A percentile compares a stretch with the other conserved stretches of the same genome.
These are phyloP conservation scores for Polylopha cassiicola DNA, from an alignment of 2,888 invertebrate genomes.

Conservation along the genomic window DNA sequence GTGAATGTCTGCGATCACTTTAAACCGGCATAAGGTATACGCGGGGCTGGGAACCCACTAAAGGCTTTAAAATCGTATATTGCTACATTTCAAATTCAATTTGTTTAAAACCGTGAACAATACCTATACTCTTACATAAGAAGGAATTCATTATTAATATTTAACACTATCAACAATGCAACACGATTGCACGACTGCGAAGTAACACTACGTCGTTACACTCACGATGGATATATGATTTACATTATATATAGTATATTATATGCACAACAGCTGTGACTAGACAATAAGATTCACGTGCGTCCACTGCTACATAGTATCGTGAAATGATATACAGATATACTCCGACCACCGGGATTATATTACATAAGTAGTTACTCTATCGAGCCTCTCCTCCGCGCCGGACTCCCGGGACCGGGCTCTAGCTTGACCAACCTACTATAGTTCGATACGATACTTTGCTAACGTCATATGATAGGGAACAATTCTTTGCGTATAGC, in stretches of 20 bases:
- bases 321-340: not conserved
- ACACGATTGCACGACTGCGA: constrained; percentile 25
- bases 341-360: no score
- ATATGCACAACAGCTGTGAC: constrained; percentile 63
- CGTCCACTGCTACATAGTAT: constrained; percentile 29
- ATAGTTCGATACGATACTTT: no score
- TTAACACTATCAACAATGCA: constrained; percentile 33
- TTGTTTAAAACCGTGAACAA: constrained; percentile 45
- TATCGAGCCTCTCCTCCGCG: not conserved
- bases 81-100: constrained; percentile 41
- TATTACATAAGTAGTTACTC: constrained; percentile 15
- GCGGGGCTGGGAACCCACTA: constrained; percentile 26
- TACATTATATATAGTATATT: constrained; percentile 26
- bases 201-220: constrained; percentile 13
- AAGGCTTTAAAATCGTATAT: constrained; percentile 43
- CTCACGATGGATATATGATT: constrained; percentile 21
- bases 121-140: constrained; percentile 30
- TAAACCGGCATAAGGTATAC: constrained; percentile 20
- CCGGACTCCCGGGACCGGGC: not conserved
- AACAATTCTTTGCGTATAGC: no score
- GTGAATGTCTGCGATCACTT: no score
- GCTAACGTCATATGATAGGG: no score
- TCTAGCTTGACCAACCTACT: no score
- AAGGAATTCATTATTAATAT: constrained; percentile 20
- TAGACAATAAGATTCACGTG: constrained; percentile 58